Evolutionary conservation across 2,113 vertebrate species (phyloP).

Genomic region (Zapornia atra): DNA sequence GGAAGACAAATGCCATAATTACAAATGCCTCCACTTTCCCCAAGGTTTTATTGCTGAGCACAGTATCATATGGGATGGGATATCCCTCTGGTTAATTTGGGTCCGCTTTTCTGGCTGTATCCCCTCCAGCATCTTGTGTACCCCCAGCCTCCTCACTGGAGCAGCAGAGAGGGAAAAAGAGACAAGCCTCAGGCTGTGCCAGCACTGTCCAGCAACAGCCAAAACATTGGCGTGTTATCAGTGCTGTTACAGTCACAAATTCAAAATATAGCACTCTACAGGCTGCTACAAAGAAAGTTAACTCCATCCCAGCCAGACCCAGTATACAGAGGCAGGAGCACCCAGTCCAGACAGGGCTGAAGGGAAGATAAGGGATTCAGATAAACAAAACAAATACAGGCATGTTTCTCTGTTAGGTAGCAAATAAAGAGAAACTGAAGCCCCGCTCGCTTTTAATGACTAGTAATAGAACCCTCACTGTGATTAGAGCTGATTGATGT

Average conservation of each 20-base stretch:
- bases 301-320: not conserved
- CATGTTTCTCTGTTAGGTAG: not conserved
- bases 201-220: not conserved
- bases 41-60: not conserved
- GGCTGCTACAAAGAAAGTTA: not conserved
- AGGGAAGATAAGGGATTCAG: not conserved
- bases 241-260: not conserved
- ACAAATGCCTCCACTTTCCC: fast-evolving
- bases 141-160: not conserved
- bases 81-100: not conserved
- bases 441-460: not conserved
- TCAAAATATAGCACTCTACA: not conserved
- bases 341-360: not conserved
- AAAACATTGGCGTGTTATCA: not conserved
- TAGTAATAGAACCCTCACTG: not conserved
- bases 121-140: not conserved
- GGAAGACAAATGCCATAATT: not conserved
- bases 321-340: not conserved
- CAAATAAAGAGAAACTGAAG: not conserved
- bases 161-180: not conserved
- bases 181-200: fast-evolving
- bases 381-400: not conserved
- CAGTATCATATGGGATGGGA: not conserved
- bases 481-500: not conserved
- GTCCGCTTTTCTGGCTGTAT: not conserved